phyloP scores from a whole-genome alignment of 2,888 invertebrate species.

The Helobdella robusta region DNA sequence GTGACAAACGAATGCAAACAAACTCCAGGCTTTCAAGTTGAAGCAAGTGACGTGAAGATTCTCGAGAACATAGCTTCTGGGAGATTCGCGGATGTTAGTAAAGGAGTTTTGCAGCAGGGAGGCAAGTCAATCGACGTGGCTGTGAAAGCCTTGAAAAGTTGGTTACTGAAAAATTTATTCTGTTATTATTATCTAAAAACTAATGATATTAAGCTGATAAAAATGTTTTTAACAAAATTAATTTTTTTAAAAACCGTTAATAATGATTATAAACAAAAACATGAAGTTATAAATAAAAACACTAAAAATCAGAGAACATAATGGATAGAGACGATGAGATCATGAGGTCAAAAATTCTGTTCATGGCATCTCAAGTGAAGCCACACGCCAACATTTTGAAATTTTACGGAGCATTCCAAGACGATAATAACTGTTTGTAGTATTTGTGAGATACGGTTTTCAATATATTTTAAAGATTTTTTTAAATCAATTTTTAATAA shows the following conservation, averaged over 20 bases:
- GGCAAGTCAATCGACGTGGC: background rate
- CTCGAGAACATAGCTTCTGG: background rate
- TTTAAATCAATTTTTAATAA: background rate
- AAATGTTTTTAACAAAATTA: too few relatives aligned
- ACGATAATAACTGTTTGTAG: background rate
- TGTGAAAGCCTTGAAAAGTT: background rate
- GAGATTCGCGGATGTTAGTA: background rate
- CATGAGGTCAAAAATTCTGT: constrained; percentile 24
- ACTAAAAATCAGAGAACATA: too few relatives aligned
- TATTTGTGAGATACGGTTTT: background rate
- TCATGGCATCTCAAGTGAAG: constrained; percentile 14
- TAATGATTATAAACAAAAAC: too few relatives aligned
- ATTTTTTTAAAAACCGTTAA: too few relatives aligned
- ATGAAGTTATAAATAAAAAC: too few relatives aligned
- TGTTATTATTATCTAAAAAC: too few relatives aligned
- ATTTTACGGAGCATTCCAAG: background rate
- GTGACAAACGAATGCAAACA: too few relatives aligned
- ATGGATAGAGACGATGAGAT: constrained; percentile 13
- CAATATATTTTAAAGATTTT: background rate
- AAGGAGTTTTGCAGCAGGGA: background rate
- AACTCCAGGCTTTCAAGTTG: background rate
- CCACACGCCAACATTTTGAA: constrained; percentile 24
- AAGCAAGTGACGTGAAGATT: background rate
- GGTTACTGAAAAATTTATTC: too few relatives aligned
- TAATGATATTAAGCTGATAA: too few relatives aligned